Evolutionary conservation across 2,888 invertebrate genomes (phyloP).

Genomic region (Erebia epiphron): DNA sequence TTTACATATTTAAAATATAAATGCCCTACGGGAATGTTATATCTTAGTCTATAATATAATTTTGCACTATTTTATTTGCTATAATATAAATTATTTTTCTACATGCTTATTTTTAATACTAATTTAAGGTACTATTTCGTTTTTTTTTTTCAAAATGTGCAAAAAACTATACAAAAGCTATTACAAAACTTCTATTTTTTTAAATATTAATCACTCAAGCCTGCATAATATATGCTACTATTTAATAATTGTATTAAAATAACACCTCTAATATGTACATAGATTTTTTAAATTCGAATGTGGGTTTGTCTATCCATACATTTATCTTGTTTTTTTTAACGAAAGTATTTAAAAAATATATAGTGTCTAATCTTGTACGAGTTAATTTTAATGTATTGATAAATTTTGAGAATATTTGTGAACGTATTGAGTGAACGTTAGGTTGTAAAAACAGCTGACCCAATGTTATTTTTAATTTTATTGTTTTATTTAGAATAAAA

Average conservation of each 20-base stretch:
- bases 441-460: too few species aligned
- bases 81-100: neutral
- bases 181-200: slow-evolving; percentile 8
- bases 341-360: too few species aligned
- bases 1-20: slow-evolving; percentile 5
- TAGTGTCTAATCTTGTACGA: too few species aligned
- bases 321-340: too few species aligned
- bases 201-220: slow-evolving; percentile 7
- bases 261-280: too few species aligned
- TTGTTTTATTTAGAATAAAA: too few species aligned
- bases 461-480: too few species aligned
- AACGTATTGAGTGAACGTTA: too few species aligned
- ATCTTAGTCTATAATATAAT: neutral
- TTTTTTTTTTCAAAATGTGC: slow-evolving; percentile 4
- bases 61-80: neutral
- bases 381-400: too few species aligned
- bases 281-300: too few species aligned
- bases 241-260: slow-evolving; percentile 4
- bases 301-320: too few species aligned
- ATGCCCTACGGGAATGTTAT: slow-evolving; percentile 12
- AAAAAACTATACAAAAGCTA: slow-evolving; percentile 19
- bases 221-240: neutral
- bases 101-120: neutral
- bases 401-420: too few species aligned
- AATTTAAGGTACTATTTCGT: neutral